phyloP scores from a whole-genome alignment of 2,113 vertebrate species.

The Etheostoma cragini region DNA sequence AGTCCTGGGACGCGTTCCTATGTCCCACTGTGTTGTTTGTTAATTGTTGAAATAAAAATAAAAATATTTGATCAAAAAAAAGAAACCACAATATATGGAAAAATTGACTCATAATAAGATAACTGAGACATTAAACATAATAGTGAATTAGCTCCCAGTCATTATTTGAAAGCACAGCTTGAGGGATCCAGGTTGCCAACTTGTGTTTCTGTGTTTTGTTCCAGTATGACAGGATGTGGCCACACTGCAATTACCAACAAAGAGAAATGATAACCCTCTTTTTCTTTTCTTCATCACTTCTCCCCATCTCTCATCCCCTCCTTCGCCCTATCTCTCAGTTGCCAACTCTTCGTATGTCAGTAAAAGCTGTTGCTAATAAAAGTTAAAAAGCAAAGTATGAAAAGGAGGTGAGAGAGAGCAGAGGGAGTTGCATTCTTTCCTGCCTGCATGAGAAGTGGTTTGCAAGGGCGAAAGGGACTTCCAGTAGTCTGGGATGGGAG shows the following conservation, averaged over 20 bases:
- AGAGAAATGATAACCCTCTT: slow-evolving; percentile 26
- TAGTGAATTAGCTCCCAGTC: background rate
- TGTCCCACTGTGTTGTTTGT: no score
- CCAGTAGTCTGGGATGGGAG: slow-evolving; percentile 42
- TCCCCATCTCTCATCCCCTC: slow-evolving; percentile 40
- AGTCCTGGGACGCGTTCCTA: no score
- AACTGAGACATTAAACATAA: background rate
- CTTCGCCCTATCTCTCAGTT: slow-evolving; percentile 22
- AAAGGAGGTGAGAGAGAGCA: slow-evolving; percentile 76
- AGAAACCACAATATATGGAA: background rate
- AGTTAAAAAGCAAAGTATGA: slow-evolving; percentile 79
- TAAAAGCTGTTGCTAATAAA: slow-evolving; percentile 83
- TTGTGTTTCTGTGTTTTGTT: slow-evolving; percentile 6
- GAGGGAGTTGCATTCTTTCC: slow-evolving; percentile 76
- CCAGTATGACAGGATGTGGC: slow-evolving; percentile 35
- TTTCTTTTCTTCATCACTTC: slow-evolving; percentile 20
- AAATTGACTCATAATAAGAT: background rate
- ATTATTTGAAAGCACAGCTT: slow-evolving; percentile 1
- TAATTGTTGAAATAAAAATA: no score
- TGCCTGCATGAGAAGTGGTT: slow-evolving; percentile 67
- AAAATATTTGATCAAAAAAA: no score
- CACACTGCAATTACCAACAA: slow-evolving; percentile 30
- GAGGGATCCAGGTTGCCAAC: background rate
- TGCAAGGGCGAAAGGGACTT: slow-evolving; percentile 48
- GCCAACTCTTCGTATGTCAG: slow-evolving; percentile 73